Evolutionary conservation across 2,888 invertebrate genomes (phyloP).

Genomic region (Laothoe populi): DNA sequence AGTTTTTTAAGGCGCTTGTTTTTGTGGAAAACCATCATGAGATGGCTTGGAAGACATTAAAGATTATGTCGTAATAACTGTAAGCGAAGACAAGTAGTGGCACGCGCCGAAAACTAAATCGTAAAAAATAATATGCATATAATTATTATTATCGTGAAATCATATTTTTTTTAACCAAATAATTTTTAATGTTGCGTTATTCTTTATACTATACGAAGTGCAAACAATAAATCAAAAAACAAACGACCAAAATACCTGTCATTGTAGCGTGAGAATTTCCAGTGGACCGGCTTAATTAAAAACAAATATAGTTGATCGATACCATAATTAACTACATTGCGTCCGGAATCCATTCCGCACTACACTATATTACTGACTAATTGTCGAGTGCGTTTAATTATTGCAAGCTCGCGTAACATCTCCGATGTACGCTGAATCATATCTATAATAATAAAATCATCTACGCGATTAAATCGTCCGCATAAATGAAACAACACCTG

Average conservation of each 20-base stretch:
- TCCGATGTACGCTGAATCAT: conserved; percentile 34
- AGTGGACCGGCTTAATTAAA: conserved; percentile 27
- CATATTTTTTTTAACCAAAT: no score
- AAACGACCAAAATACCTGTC: background rate
- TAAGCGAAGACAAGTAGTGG: background rate
- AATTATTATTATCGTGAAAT: no score
- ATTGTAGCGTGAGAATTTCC: background rate
- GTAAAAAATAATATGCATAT: no score
- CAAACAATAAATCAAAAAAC: background rate
- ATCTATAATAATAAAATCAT: conserved; percentile 37
- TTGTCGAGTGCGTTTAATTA: conserved; percentile 55
- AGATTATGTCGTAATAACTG: background rate
- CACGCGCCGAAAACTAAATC: background rate
- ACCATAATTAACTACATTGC: conserved; percentile 56
- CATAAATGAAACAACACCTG: conserved; percentile 45
- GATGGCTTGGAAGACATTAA: background rate
- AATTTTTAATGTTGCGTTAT: no score
- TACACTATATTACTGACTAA: conserved; percentile 46
- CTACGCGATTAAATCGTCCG: conserved; percentile 48
- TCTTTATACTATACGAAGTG: no score
- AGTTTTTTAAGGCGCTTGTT: background rate
- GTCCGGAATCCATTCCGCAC: conserved; percentile 45
- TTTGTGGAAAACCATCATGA: background rate
- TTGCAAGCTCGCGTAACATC: conserved; percentile 42
- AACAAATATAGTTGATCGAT: conserved; percentile 42